These are phyloP conservation scores for Morone saxatilis DNA, from an alignment of 2,113 vertebrate genomes.

Conservation along the genomic window DNA sequence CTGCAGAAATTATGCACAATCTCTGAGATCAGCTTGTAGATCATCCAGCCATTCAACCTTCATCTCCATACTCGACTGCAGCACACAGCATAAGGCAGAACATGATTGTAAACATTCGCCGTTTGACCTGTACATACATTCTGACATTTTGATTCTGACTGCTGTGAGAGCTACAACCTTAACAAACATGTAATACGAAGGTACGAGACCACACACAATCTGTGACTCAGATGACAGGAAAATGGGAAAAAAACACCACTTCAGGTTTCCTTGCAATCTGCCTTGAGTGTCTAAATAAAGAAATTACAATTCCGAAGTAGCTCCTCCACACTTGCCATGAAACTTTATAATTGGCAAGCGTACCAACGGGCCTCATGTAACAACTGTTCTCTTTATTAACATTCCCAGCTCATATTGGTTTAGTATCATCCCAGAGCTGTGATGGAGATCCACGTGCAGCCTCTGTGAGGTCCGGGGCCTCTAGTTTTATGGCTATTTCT, in stretches of 20 bases:
- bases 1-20: not conserved
- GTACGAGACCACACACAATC: not conserved
- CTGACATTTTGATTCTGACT: constrained; percentile 45
- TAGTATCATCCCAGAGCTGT: constrained; percentile 39
- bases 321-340: constrained; percentile 34
- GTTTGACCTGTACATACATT: constrained; percentile 39
- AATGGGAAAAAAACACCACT: constrained; percentile 6
- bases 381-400: constrained; percentile 72
- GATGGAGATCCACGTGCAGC: constrained; percentile 36
- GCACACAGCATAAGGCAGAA: constrained; percentile 16
- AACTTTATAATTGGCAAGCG: constrained; percentile 65
- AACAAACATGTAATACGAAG: constrained; percentile 4
- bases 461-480: constrained; percentile 43
- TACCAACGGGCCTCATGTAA: constrained; percentile 31
- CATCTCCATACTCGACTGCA: not conserved
- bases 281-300: constrained; percentile 58
- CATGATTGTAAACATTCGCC: constrained; percentile 35
- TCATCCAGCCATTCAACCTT: constrained; percentile 12
- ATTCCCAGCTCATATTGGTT: constrained; percentile 52
- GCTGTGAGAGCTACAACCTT: not conserved
- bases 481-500: constrained; percentile 60
- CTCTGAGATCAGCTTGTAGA: not conserved
- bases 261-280: constrained; percentile 21
- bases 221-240: constrained; percentile 14
- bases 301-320: constrained; percentile 58